phyloP scores from a whole-genome alignment of 2,113 vertebrate genomes.

The Coregonus clupeaformis region DNA sequence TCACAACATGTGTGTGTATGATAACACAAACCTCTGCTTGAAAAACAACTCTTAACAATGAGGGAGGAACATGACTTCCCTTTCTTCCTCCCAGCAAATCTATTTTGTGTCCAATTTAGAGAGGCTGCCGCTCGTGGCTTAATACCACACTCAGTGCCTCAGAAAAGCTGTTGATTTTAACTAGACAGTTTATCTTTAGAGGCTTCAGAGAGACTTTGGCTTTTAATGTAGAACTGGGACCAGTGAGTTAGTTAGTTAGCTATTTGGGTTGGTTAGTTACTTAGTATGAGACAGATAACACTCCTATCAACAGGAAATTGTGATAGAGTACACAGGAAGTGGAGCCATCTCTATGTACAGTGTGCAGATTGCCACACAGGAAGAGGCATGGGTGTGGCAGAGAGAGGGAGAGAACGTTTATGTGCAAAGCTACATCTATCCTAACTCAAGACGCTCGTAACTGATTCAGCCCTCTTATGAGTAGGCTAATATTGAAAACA shows the following conservation, averaged over 20 bases:
- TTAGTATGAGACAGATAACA: not conserved
- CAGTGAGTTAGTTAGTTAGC: too few relatives aligned
- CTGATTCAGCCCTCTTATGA: too few relatives aligned
- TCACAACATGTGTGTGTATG: slow-evolving; percentile 18
- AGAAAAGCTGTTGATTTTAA: not conserved
- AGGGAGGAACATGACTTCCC: not conserved
- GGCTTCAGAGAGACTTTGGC: not conserved
- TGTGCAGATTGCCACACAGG: not conserved
- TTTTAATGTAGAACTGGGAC: not conserved
- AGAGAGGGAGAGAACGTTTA: too few relatives aligned
- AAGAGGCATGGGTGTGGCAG: not conserved
- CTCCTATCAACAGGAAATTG: not conserved
- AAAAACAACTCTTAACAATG: not conserved
- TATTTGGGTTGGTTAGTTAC: too few relatives aligned
- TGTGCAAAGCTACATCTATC: too few relatives aligned
- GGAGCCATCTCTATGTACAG: not conserved
- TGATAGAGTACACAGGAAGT: too few relatives aligned
- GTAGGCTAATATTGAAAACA: too few relatives aligned
- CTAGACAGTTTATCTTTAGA: not conserved
- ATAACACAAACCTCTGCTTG: not conserved
- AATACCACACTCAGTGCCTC: not conserved
- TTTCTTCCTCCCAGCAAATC: too few relatives aligned
- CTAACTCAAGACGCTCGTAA: too few relatives aligned
- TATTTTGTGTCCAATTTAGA: too few relatives aligned
- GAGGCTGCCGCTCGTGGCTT: not conserved